Conservation (phyloP, 2,888 invertebrate genomes). For the Nephrotoma flavescens region DNA sequence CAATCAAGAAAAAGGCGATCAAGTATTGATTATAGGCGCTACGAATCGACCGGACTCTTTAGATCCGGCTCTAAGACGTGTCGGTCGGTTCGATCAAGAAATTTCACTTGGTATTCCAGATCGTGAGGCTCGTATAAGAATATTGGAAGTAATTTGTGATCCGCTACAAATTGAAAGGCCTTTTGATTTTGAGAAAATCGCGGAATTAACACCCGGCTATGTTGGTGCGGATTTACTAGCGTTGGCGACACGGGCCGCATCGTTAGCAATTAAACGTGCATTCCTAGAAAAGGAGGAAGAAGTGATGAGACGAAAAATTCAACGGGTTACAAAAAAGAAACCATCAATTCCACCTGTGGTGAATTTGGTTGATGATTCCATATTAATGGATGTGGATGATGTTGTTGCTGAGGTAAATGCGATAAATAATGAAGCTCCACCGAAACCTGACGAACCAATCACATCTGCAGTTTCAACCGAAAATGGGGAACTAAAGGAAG, state of each 20-base stretch:
- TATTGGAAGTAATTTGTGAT: conserved; percentile 55
- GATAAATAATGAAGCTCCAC: neutral
- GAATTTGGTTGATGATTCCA: conserved; percentile 5
- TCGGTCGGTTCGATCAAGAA: conserved; percentile 89
- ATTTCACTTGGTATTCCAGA: conserved; percentile 89
- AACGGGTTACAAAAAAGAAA: neutral
- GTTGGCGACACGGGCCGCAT: conserved; percentile 74
- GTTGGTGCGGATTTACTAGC: conserved; percentile 89
- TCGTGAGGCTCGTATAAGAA: conserved; percentile 62
- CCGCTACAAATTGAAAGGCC: conserved; percentile 51
- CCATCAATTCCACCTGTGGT: neutral
- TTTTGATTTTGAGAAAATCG: conserved; percentile 57
- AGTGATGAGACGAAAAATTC: neutral
- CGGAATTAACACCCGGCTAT: conserved; percentile 83
- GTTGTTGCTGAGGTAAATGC: neutral
- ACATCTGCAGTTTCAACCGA: neutral
- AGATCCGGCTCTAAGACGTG: conserved; percentile 81
- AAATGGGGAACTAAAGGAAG: conserved; percentile 1
- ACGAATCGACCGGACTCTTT: conserved; percentile 86
- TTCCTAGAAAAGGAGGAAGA: neutral
- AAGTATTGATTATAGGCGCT: conserved; percentile 74
- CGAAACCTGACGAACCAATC: neutral
- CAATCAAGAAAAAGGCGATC: conserved; percentile 26
- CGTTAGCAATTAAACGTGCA: conserved; percentile 62
- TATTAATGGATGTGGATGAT: conserved; percentile 9